Conservation (phyloP, 2,113 vertebrate species). For the Anguilla rostrata region DNA sequence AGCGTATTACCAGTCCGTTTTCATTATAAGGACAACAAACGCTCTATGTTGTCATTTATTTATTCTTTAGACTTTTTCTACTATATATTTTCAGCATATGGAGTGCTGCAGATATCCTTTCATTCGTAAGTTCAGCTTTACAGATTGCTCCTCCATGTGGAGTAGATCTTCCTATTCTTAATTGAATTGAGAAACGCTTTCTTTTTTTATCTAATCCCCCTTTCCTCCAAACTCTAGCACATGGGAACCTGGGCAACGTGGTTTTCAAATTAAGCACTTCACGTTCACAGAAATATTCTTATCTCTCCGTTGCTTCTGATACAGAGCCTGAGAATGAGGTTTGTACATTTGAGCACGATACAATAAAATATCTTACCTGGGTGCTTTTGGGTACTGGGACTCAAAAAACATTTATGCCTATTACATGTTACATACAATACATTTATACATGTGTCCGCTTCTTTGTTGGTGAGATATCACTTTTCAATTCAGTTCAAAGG, state of each 20-base stretch:
- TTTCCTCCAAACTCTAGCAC: constrained; percentile 76
- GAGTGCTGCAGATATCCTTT: neutral
- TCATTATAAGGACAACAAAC: neutral
- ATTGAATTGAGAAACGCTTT: constrained; percentile 69
- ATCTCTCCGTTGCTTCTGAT: constrained; percentile 66
- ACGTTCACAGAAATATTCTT: constrained; percentile 70
- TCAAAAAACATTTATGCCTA: neutral
- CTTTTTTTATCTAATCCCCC: constrained; percentile 70
- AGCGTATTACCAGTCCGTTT: neutral
- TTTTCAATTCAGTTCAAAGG: neutral
- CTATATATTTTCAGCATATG: neutral
- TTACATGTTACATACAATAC: neutral
- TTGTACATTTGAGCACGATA: constrained; percentile 63
- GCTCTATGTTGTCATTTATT: neutral
- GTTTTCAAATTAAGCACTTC: constrained; percentile 74
- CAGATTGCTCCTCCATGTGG: constrained; percentile 75
- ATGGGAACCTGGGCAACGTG: constrained; percentile 71
- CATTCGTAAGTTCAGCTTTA: constrained; percentile 67
- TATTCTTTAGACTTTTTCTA: neutral
- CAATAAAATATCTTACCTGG: constrained; percentile 45
- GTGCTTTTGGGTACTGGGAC: constrained; percentile 36
- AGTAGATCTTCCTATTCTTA: constrained; percentile 73
- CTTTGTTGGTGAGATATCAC: neutral
- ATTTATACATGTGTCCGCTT: neutral
- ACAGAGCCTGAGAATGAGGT: constrained; percentile 71